These are phyloP conservation scores for Neodon shergylaensis DNA, from an alignment of 2,113 vertebrate genomes.

Conservation along the genomic window DNA sequence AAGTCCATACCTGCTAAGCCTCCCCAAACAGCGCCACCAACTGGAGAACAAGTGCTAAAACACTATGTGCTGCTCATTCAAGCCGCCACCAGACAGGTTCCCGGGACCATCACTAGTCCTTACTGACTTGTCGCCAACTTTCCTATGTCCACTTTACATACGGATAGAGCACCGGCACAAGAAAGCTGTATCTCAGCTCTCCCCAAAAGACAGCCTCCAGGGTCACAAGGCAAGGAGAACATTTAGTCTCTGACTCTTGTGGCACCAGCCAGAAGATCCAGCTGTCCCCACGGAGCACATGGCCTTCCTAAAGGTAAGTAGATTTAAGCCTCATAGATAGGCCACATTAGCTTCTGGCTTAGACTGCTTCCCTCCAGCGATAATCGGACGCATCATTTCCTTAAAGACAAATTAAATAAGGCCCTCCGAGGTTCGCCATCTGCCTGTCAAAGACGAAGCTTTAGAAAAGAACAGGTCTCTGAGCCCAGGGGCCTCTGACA, in stretches of 20 bases:
- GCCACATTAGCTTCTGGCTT: conserved; percentile 51
- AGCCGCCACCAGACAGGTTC: not conserved
- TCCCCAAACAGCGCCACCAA: not conserved
- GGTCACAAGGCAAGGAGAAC: not conserved
- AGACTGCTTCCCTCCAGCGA: conserved; percentile 74
- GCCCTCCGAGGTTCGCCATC: conserved; percentile 33
- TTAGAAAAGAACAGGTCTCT: conserved; percentile 12
- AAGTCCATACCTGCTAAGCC: not conserved
- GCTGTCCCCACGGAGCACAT: not conserved
- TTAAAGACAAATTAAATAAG: conserved; percentile 83
- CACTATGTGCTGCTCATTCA: not conserved
- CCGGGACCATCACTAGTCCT: rapidly evolving
- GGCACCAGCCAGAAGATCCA: rapidly evolving
- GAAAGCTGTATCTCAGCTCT: not conserved
- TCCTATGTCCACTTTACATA: not conserved
- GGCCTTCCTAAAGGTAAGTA: conserved; percentile 28
- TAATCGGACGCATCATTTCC: conserved; percentile 64
- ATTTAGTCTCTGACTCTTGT: not conserved
- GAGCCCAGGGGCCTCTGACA: conserved; percentile 81
- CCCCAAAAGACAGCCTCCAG: rapidly evolving
- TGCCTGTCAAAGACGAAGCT: conserved; percentile 49
- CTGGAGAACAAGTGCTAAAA: not conserved
- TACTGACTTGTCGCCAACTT: not conserved
- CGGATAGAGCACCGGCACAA: not conserved
- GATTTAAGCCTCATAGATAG: conserved; percentile 60